phyloP scores from a whole-genome alignment of 1,140 invertebrate genomes.

The Maniola jurtina region DNA sequence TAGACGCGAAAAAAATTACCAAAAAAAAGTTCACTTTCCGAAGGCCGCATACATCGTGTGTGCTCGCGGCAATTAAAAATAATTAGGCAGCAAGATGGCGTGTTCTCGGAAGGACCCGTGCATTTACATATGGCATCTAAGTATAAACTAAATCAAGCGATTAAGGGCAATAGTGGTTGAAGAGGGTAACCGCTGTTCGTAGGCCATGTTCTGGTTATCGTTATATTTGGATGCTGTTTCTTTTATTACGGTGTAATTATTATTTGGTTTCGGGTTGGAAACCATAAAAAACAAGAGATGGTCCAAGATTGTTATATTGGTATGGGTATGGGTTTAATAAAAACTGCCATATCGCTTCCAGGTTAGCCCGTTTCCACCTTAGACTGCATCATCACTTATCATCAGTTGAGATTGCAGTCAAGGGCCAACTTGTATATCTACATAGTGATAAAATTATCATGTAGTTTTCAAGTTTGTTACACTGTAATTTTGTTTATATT shows the following conservation, averaged over 20 bases:
- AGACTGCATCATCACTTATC: too few species aligned
- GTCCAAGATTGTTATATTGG: too few species aligned
- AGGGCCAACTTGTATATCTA: too few species aligned
- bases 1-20: constrained; percentile 70
- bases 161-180: constrained; percentile 74
- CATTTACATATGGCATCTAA: constrained; percentile 73
- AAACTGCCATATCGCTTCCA: too few species aligned
- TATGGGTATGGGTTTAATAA: too few species aligned
- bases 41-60: constrained; percentile 60
- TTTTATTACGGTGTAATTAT: neutral
- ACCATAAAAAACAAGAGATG: neutral
- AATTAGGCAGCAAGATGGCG: constrained; percentile 71
- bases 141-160: constrained; percentile 65
- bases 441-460: too few species aligned
- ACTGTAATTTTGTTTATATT: too few species aligned
- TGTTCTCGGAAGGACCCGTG: constrained; percentile 69
- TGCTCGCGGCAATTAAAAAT: constrained; percentile 75
- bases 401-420: too few species aligned
- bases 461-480: too few species aligned
- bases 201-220: constrained; percentile 28
- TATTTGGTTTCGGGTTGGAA: neutral
- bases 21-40: constrained; percentile 59
- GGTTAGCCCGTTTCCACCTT: too few species aligned
- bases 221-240: neutral
- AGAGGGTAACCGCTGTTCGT: constrained; percentile 56